phyloP scores from a whole-genome alignment of 2,888 invertebrate genomes.

The Tyria jacobaeae region DNA sequence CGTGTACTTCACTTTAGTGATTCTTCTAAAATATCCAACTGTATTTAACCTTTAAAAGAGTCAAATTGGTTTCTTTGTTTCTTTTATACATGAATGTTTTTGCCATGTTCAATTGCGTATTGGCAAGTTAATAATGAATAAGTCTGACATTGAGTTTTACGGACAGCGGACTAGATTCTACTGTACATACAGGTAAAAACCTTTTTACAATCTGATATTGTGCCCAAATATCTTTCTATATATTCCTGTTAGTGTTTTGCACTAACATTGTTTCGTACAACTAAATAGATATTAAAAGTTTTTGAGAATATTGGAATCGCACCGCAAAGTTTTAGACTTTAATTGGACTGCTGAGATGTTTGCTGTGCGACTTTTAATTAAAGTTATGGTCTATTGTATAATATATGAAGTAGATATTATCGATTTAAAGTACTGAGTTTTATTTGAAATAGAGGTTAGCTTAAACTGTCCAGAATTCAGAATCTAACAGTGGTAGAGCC shows the following conservation, averaged over 20 bases:
- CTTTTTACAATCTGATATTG: slow-evolving; percentile 14
- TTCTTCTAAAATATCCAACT: slow-evolving; percentile 18
- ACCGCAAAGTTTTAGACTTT: slow-evolving; percentile 24
- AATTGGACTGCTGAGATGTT: slow-evolving; percentile 32
- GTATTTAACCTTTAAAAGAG: slow-evolving; percentile 20
- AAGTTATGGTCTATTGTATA: slow-evolving; percentile 15
- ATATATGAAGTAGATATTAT: not conserved
- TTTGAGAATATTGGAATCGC: slow-evolving; percentile 16
- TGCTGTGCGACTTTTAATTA: slow-evolving; percentile 21
- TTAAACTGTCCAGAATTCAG: too few species aligned
- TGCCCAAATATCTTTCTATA: not conserved
- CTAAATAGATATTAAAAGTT: slow-evolving; percentile 22
- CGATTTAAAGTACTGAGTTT: not conserved
- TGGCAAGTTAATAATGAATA: slow-evolving; percentile 44
- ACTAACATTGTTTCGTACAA: too few species aligned
- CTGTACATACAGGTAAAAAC: slow-evolving; percentile 18
- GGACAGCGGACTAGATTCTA: slow-evolving; percentile 15
- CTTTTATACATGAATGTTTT: slow-evolving; percentile 31
- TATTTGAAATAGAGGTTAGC: not conserved
- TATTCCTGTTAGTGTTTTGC: slow-evolving; percentile 7
- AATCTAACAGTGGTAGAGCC: too few species aligned
- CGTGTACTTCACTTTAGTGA: slow-evolving; percentile 1
- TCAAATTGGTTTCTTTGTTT: slow-evolving; percentile 26
- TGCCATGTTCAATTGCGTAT: slow-evolving; percentile 45
- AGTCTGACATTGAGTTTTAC: slow-evolving; percentile 27